Evolutionary conservation across 2,888 invertebrate genomes (phyloP).

Genomic region (Pollenia labialis): DNA sequence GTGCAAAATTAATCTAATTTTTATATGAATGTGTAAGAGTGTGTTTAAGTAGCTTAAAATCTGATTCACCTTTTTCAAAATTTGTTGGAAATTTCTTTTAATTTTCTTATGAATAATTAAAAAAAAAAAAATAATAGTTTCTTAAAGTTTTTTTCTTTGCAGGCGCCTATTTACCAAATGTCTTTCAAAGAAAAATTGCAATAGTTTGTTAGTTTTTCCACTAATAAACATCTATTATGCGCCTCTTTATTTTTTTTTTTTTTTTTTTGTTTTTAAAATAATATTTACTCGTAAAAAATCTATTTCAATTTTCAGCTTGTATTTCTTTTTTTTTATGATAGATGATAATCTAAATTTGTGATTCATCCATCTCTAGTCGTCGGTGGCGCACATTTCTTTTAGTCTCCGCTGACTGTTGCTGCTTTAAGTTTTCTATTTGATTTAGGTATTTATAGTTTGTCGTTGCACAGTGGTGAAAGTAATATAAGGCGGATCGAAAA

Average conservation of each 20-base stretch:
- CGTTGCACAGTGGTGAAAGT: constrained; percentile 54
- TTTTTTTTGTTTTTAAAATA: constrained; percentile 16
- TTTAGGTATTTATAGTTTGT: constrained; percentile 65
- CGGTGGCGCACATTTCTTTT: constrained; percentile 70
- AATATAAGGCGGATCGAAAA: background rate
- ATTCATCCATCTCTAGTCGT: constrained; percentile 69
- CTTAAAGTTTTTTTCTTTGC: background rate
- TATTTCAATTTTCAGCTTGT: constrained; percentile 53
- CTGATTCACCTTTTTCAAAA: constrained; percentile 35
- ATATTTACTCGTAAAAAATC: constrained; percentile 40
- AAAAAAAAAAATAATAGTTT: constrained; percentile 16
- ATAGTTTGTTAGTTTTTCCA: constrained; percentile 41
- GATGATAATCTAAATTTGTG: constrained; percentile 69
- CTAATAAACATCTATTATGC: constrained; percentile 33
- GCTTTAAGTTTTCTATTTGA: constrained; percentile 57
- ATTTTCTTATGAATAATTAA: background rate
- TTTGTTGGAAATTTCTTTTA: constrained; percentile 3
- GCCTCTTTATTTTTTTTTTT: constrained; percentile 37
- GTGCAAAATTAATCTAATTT: background rate
- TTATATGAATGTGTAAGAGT: no score
- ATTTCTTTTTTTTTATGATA: constrained; percentile 54
- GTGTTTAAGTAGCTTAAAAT: no score
- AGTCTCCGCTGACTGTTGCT: constrained; percentile 61
- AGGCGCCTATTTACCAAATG: constrained; percentile 59
- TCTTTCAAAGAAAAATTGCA: constrained; percentile 55